Conservation (phyloP, 2,113 vertebrate species). For the Silurus asotus region DNA sequence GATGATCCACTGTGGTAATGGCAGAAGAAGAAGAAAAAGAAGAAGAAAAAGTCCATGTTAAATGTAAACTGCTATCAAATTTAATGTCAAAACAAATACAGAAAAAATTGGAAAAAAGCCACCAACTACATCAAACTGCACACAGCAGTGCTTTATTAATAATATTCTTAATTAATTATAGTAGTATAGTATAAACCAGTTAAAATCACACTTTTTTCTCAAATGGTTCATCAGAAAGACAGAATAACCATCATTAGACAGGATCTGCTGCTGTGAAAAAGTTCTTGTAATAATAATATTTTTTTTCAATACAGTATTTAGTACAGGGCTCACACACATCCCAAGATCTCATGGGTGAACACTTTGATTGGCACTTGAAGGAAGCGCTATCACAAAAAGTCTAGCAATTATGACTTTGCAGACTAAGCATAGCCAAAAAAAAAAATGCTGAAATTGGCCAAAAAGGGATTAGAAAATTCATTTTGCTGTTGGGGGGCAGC, state of each 20-base stretch:
- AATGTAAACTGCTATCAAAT: not conserved
- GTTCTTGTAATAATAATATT: not conserved
- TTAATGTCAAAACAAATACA: not conserved
- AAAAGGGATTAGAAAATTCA: constrained; percentile 43
- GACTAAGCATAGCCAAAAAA: constrained; percentile 41
- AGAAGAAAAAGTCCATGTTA: no score
- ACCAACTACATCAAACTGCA: no score
- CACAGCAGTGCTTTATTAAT: no score
- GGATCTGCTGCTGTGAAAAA: not conserved
- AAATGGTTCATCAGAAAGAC: not conserved
- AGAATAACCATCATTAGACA: not conserved
- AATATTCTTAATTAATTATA: no score
- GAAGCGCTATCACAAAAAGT: constrained; percentile 35
- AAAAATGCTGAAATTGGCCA: constrained; percentile 45
- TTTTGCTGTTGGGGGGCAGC: constrained; percentile 34
- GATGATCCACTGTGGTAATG: no score
- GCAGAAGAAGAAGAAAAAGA: no score
- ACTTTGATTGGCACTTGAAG: constrained; percentile 32
- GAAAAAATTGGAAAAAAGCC: no score
- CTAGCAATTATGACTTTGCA: constrained; percentile 39
- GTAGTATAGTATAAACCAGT: not conserved
- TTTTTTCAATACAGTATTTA: not conserved
- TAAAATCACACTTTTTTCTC: not conserved
- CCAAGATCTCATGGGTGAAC: constrained; percentile 26
- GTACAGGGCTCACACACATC: not conserved